Conservation (phyloP, 2,113 vertebrate genomes). For the Dascyllus trimaculatus region DNA sequence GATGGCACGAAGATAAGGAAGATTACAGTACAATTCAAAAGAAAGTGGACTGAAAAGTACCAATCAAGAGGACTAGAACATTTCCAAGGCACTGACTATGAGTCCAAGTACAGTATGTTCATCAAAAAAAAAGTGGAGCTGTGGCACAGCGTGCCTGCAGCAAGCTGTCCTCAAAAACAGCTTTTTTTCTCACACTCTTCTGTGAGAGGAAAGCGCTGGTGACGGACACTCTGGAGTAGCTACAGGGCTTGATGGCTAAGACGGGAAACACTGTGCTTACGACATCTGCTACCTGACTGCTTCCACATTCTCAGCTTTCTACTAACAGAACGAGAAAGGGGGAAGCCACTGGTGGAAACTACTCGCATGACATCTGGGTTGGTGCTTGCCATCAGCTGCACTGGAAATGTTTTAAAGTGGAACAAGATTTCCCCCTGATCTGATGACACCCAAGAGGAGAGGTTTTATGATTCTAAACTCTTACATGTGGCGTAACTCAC, state of each 20-base stretch:
- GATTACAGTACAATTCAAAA: slow-evolving; percentile 5
- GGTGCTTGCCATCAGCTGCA: slow-evolving; percentile 18
- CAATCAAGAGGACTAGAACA: background rate
- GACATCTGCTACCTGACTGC: slow-evolving; percentile 23
- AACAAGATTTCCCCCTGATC: background rate
- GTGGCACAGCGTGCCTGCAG: background rate
- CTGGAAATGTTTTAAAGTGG: background rate
- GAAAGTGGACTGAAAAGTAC: background rate
- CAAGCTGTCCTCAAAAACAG: background rate
- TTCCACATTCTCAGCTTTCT: slow-evolving; percentile 37
- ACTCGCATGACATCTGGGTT: slow-evolving; percentile 44
- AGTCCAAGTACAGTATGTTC: slow-evolving; percentile 11
- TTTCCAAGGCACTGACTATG: slow-evolving; percentile 3
- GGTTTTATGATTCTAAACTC: background rate
- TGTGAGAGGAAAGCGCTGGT: slow-evolving; percentile 2
- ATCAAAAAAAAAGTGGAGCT: background rate
- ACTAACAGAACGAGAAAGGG: background rate
- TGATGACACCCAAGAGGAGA: background rate
- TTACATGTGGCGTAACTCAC: background rate
- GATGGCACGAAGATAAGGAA: background rate
- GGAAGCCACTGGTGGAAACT: slow-evolving; percentile 16
- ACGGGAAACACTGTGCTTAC: slow-evolving; percentile 2
- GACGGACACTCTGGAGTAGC: slow-evolving; percentile 20
- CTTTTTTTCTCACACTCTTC: no score
- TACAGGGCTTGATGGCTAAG: background rate